A percentile compares a stretch with the other conserved stretches of the same genome.
Evolutionary conservation across 2,113 vertebrate genomes (phyloP).

Genomic region (Pygathrix nemaeus): DNA sequence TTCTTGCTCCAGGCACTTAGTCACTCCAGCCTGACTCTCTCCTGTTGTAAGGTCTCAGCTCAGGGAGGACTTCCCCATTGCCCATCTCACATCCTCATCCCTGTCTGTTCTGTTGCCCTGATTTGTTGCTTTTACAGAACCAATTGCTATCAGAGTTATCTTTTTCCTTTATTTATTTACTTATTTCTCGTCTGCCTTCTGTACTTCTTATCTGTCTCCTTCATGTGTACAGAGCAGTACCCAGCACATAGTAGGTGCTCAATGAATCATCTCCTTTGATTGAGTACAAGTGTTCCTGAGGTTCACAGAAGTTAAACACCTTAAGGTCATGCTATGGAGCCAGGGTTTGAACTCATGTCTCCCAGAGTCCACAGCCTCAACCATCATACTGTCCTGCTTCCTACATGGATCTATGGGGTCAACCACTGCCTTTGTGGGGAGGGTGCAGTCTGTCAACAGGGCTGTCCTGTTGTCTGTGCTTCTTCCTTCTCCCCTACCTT

Average conservation of each 20-base stretch:
- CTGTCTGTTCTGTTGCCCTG: background rate
- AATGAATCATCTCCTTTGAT: background rate
- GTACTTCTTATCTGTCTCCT: background rate
- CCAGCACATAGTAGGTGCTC: background rate
- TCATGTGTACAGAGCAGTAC: background rate
- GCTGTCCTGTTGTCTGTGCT: background rate
- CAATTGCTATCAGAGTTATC: too few species aligned
- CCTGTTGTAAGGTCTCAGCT: background rate
- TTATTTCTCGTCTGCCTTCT: background rate
- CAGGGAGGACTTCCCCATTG: too few species aligned
- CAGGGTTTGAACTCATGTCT: background rate
- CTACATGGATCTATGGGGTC: background rate
- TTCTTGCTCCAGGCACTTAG: background rate
- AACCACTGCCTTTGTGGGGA: background rate
- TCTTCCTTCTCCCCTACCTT: background rate
- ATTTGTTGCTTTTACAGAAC: background rate
- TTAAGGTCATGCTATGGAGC: background rate
- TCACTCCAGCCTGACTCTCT: background rate
- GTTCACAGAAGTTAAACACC: background rate
- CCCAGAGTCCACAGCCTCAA: background rate
- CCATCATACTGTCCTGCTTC: background rate
- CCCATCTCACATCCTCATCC: rapidly evolving
- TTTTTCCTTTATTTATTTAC: background rate
- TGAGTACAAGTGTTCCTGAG: background rate
- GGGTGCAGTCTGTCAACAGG: background rate